Conservation (phyloP, 2,113 vertebrate species). For the Indicator indicator region DNA sequence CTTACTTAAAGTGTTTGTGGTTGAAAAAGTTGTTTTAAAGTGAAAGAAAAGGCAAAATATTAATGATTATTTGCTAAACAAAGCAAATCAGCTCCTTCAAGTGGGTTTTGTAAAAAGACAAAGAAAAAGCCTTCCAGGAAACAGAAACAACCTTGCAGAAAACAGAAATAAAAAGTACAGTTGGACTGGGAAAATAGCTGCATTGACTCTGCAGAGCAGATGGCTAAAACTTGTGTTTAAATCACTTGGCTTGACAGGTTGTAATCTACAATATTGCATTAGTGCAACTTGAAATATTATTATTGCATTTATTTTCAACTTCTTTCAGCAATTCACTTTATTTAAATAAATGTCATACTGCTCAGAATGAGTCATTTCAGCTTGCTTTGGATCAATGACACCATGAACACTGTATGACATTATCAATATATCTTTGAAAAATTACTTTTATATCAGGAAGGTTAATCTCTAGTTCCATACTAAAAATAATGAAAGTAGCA, state of each 20-base stretch:
- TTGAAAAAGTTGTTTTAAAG: not conserved
- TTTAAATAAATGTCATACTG: constrained; percentile 32
- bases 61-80: not conserved
- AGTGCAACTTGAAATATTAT: constrained; percentile 51
- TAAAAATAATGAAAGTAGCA: not conserved
- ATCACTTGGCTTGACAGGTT: constrained; percentile 35
- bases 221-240: constrained; percentile 10
- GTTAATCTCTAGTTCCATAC: not conserved
- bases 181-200: not conserved
- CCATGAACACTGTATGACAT: not conserved
- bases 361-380: constrained; percentile 9
- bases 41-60: not conserved
- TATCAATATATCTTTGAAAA: not conserved
- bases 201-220: not conserved
- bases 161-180: not conserved
- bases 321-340: constrained; percentile 25
- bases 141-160: not conserved
- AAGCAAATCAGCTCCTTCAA: not conserved
- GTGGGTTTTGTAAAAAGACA: not conserved
- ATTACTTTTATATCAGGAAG: not conserved
- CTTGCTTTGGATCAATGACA: constrained; percentile 13
- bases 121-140: not conserved
- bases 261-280: constrained; percentile 40
- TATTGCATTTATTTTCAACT: constrained; percentile 44
- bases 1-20: not conserved